Evolutionary conservation across 2,113 vertebrate species (phyloP).

Genomic region (Hemicordylus capensis): DNA sequence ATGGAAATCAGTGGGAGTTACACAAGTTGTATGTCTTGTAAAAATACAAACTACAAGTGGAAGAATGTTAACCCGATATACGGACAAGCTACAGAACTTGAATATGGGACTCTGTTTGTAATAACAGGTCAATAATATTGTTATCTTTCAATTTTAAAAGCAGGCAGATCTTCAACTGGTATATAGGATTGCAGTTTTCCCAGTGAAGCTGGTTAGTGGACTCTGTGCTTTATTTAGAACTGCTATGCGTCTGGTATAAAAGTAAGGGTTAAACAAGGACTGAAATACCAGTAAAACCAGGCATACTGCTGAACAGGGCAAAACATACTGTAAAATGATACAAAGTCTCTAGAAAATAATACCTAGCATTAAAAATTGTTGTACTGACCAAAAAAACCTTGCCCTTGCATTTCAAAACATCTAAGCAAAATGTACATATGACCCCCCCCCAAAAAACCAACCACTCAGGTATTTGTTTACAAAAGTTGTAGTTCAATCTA

Average conservation of each 20-base stretch:
- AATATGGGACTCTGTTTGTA: background rate
- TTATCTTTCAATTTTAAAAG: conserved; percentile 19
- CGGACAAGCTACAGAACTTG: background rate
- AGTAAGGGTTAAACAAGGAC: conserved; percentile 5
- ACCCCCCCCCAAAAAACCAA: conserved; percentile 41
- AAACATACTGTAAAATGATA: background rate
- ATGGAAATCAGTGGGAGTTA: background rate
- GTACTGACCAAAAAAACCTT: background rate
- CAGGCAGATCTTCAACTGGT: conserved; percentile 36
- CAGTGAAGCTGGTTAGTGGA: background rate
- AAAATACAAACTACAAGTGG: background rate
- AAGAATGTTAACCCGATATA: background rate
- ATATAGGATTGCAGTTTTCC: conserved; percentile 12
- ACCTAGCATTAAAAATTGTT: background rate
- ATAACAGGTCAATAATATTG: conserved; percentile 42
- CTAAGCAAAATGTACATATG: background rate
- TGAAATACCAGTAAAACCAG: background rate
- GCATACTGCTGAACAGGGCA: background rate
- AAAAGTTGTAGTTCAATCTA: conserved; percentile 43
- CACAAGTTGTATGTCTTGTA: too few relatives aligned
- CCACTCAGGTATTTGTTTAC: conserved; percentile 46
- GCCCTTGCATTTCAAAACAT: background rate
- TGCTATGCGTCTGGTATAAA: background rate
- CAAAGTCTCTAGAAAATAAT: background rate
- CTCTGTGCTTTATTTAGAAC: background rate